phyloP scores from a whole-genome alignment of 2,888 invertebrate species.

The Allolobophora icterica region DNA sequence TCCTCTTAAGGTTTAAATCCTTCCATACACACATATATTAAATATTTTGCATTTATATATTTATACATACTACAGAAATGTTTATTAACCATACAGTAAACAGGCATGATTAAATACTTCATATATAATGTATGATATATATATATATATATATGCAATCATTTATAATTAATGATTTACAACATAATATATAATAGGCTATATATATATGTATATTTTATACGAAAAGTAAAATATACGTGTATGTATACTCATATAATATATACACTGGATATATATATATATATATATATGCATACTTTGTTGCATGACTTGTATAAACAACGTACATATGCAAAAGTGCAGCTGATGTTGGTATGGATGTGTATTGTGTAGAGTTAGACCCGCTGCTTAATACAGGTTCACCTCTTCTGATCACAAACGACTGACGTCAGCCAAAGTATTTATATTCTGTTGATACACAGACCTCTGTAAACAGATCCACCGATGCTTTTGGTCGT shows the following conservation, averaged over 20 bases:
- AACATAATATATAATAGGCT: background rate
- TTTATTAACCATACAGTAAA: too few relatives aligned
- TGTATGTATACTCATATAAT: background rate
- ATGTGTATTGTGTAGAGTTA: background rate
- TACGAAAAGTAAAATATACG: too few relatives aligned
- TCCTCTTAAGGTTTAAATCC: too few relatives aligned
- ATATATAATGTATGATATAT: too few relatives aligned
- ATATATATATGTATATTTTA: background rate
- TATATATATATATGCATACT: background rate
- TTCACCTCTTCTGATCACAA: slow-evolving; percentile 17
- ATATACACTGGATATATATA: background rate
- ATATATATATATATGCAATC: too few relatives aligned
- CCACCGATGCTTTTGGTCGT: background rate
- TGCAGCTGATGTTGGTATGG: background rate
- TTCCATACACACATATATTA: background rate
- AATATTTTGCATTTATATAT: background rate
- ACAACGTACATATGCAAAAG: background rate
- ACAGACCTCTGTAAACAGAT: background rate
- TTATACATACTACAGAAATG: background rate
- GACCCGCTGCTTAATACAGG: background rate
- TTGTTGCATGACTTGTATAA: too few relatives aligned
- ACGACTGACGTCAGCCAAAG: background rate
- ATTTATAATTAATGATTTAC: too few relatives aligned
- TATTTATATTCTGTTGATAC: background rate
- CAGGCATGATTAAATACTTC: too few relatives aligned